Evolutionary conservation across 2,797 vertebrate species (phyloP), one percentile per base, ranked within the genome.

Genomic region (Moxostoma hubbsi): DNA sequence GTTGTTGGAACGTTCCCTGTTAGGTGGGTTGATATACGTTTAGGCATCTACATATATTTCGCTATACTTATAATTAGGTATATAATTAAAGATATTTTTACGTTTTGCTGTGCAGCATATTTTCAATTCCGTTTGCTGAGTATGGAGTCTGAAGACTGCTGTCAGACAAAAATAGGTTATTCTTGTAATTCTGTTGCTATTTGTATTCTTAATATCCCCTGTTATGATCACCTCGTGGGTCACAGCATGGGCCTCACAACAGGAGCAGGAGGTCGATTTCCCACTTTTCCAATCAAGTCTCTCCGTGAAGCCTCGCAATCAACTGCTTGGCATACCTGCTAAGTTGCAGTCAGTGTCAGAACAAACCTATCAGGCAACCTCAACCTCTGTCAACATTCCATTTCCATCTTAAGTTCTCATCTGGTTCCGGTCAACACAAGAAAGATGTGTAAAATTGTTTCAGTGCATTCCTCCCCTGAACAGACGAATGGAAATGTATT

Each of bases 401-500:
- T 70, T 62, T 70, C 66, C 49, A 36, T 62, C 51, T 54, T 18
- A 9, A 15, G 0, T 6, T 54, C n/a, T 54, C 36, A 15, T 57
- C 54, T 55, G 54, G 13, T 43, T 77, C 64, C 53, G 24, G 8
- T 70, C 43, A 77, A 53, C 53, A 53, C 67, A 12, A 63, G 15
- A 12, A n/a, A 46, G 63, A 47, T 50, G 47, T 13, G 76, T 63
- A 63, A 24, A 71, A 71, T 79, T 80, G 75, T 79, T 65, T 54
- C 11, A 5, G 16, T 72, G 9, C 7, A 81, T 77, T 79, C 79
- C 57, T 61, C 68, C 10, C 69, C 53, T 36, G 24, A 67, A 63
- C 12, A 53, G 84, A 65, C 36, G 54, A 82, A 74, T 70, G 62
- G 54, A 87, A 85, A 81, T 75, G 54, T 74, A 76, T 69, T 51